Conservation (phyloP, 2,797 vertebrate genomes). For the Lindbergichthys nudifrons region DNA sequence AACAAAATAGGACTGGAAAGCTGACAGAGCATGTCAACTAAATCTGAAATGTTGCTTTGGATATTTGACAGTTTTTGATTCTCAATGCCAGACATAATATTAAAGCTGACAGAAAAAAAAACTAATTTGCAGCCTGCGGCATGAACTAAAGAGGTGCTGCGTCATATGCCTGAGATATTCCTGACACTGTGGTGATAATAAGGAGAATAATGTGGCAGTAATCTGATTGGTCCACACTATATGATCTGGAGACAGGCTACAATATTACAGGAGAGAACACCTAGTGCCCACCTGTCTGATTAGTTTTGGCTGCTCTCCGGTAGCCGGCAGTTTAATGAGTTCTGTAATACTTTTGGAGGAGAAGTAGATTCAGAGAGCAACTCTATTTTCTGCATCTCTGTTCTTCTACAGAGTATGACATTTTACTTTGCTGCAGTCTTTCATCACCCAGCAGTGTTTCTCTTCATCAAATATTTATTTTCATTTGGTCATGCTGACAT, state of each 20-base stretch:
- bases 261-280: conserved; percentile 43
- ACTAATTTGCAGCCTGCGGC: conserved; percentile 10
- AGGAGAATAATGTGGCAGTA: conserved; percentile 27
- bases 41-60: not conserved
- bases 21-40: not conserved
- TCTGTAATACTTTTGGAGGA: conserved; percentile 40
- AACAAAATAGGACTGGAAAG: not conserved
- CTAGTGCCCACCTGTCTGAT: conserved; percentile 49
- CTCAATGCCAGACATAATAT: conserved; percentile 4
- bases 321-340: conserved; percentile 36
- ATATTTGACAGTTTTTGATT: conserved; percentile 3
- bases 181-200: conserved; percentile 35
- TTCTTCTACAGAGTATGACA: conserved; percentile 15
- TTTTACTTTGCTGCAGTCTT: conserved; percentile 5
- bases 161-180: conserved; percentile 37
- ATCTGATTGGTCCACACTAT: conserved; percentile 37
- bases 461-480: conserved; percentile 26
- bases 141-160: conserved; percentile 24
- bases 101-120: conserved; percentile 3
- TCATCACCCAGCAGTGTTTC: conserved; percentile 3
- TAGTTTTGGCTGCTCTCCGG: conserved; percentile 23
- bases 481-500: not conserved
- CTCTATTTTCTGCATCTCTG: conserved; percentile 20
- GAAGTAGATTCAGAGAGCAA: conserved; percentile 20
- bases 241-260: conserved; percentile 15